phyloP scores from a whole-genome alignment of 2,888 invertebrate genomes.

The Parnassius mnemosyne region DNA sequence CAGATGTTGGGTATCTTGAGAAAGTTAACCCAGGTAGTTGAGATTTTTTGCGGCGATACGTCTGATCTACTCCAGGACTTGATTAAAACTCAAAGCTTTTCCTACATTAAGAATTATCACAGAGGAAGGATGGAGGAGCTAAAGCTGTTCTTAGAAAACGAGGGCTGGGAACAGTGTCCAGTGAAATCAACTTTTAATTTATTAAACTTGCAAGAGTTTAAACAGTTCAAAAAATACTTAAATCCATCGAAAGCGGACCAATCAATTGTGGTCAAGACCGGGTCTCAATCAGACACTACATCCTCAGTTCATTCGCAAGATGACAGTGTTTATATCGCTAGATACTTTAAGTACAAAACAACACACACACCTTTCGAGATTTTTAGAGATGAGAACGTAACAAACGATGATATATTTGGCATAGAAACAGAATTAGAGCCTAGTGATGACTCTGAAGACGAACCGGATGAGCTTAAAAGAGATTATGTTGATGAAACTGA shows the following conservation, averaged over 20 bases:
- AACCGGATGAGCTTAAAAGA: constrained; percentile 84
- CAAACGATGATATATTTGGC: constrained; percentile 84
- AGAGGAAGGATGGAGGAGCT: constrained; percentile 93
- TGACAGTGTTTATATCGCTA: constrained; percentile 78
- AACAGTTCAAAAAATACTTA: constrained; percentile 78
- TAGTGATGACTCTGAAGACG: constrained; percentile 79
- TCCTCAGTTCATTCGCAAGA: constrained; percentile 82
- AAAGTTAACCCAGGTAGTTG: constrained; percentile 93
- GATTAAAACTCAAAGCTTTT: constrained; percentile 91
- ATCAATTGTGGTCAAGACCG: constrained; percentile 39
- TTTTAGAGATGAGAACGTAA: constrained; percentile 83
- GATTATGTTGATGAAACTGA: constrained; percentile 86
- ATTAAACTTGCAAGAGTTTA: constrained; percentile 89
- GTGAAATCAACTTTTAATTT: constrained; percentile 92
- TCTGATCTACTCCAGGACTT: constrained; percentile 93
- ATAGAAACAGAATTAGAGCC: constrained; percentile 69
- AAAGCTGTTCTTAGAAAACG: constrained; percentile 95
- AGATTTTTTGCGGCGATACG: constrained; percentile 93
- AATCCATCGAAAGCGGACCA: constrained; percentile 59
- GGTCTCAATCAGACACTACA: constrained; percentile 70
- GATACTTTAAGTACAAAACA: constrained; percentile 80
- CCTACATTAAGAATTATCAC: constrained; percentile 95
- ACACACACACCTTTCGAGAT: constrained; percentile 87
- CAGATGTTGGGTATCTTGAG: constrained; percentile 93
- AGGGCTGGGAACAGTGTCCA: constrained; percentile 96